phyloP scores from a whole-genome alignment of 2,888 invertebrate species.

The Myopa testacea region DNA sequence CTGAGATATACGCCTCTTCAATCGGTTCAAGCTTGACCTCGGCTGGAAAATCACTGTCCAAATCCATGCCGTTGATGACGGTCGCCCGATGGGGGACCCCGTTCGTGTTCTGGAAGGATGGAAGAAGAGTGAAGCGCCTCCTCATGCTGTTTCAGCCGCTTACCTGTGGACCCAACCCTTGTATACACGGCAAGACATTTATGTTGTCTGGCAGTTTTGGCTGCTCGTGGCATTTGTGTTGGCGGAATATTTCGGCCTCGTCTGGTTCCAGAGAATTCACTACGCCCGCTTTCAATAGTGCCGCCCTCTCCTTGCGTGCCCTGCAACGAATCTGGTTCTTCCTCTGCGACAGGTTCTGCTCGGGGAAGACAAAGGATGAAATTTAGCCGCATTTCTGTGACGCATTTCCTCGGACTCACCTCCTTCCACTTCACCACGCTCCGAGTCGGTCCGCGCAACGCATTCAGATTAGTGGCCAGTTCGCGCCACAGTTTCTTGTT shows the following conservation, averaged over 20 bases:
- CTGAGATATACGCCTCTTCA: too few species aligned
- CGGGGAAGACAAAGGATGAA: too few species aligned
- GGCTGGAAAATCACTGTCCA: not conserved
- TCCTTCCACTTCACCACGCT: not conserved
- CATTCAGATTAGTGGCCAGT: conserved; percentile 1
- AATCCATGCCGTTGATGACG: not conserved
- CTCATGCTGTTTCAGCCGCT: not conserved
- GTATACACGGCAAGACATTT: not conserved
- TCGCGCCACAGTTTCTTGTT: not conserved
- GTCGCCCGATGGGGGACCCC: not conserved
- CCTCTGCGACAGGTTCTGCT: not conserved
- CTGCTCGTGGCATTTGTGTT: too few species aligned
- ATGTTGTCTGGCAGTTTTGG: not conserved
- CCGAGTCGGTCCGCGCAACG: not conserved
- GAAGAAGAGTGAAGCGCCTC: too few species aligned
- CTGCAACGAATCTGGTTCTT: not conserved
- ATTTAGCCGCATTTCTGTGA: not conserved
- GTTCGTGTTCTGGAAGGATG: not conserved
- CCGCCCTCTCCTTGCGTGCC: not conserved
- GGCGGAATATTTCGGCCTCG: not conserved
- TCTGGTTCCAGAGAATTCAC: not conserved
- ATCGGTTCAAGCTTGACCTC: conserved; percentile 6
- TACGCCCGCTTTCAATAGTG: not conserved
- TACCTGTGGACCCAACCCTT: not conserved
- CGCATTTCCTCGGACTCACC: not conserved